Conservation (phyloP, 2,113 vertebrate species). For the Gobius niger region DNA sequence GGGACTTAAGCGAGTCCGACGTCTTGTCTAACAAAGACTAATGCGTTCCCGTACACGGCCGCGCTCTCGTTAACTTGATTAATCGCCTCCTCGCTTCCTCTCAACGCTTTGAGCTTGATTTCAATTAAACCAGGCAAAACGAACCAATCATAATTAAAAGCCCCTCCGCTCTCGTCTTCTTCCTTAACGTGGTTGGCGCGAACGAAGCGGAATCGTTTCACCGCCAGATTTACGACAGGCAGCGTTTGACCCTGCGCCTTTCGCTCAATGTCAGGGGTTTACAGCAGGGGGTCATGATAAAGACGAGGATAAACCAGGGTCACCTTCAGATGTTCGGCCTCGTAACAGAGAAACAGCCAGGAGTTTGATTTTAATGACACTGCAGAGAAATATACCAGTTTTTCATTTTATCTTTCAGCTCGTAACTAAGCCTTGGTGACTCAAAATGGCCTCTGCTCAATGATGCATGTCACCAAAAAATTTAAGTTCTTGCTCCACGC, state of each 20-base stretch:
- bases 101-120: conserved; percentile 66
- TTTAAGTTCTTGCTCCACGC: too few species aligned
- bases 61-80: conserved; percentile 67
- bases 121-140: conserved; percentile 62
- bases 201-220: conserved; percentile 39
- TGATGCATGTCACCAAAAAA: too few species aligned
- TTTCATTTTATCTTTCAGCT: not conserved
- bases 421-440: too few species aligned
- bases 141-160: conserved; percentile 68
- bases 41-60: conserved; percentile 63
- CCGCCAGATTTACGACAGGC: conserved; percentile 34
- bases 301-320: not conserved
- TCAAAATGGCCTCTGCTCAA: too few species aligned
- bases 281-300: conserved; percentile 24
- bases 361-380: not conserved
- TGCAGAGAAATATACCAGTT: not conserved
- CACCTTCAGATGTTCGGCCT: conserved; percentile 21
- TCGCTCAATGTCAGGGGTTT: conserved; percentile 48
- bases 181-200: conserved; percentile 33
- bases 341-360: not conserved
- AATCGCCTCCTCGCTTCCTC: conserved; percentile 63
- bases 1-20: conserved; percentile 30
- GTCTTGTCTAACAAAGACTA: conserved; percentile 64
- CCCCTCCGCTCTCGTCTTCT: conserved; percentile 34
- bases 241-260: not conserved